Evolutionary conservation across 1,140 invertebrate species (phyloP).

Genomic region (Nymphalis io): DNA sequence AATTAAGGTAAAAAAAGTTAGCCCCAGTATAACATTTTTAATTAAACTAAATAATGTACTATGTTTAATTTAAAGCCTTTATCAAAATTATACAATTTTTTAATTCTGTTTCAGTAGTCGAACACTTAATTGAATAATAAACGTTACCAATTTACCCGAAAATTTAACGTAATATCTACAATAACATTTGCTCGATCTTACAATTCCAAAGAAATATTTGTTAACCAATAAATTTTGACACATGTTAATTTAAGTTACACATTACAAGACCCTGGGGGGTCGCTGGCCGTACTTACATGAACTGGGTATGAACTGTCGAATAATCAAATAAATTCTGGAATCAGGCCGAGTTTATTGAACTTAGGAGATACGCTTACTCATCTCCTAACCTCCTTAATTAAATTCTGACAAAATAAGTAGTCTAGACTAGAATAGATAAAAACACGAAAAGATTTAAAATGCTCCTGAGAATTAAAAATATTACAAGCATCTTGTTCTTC

Average conservation of each 20-base stretch:
- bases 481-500: no score
- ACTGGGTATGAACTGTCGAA: constrained; percentile 5
- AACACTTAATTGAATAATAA: no score
- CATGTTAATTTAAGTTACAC: constrained; percentile 16
- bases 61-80: no score
- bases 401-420: background rate
- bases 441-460: no score
- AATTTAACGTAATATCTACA: background rate
- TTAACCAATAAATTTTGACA: constrained; percentile 12
- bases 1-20: no score
- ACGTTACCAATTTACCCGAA: no score
- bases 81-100: no score
- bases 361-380: constrained; percentile 12
- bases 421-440: constrained; percentile 5
- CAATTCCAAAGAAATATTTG: background rate
- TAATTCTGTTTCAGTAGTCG: no score
- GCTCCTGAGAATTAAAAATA: no score
- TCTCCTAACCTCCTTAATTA: background rate
- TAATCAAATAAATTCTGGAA: constrained; percentile 23
- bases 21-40: no score
- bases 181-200: background rate
- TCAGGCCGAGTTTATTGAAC: constrained; percentile 25
- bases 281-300: constrained; percentile 14
- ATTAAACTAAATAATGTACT: no score
- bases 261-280: constrained; percentile 25